Conservation (phyloP, 2,797 vertebrate genomes). For the Erpetoichthys calabaricus region DNA sequence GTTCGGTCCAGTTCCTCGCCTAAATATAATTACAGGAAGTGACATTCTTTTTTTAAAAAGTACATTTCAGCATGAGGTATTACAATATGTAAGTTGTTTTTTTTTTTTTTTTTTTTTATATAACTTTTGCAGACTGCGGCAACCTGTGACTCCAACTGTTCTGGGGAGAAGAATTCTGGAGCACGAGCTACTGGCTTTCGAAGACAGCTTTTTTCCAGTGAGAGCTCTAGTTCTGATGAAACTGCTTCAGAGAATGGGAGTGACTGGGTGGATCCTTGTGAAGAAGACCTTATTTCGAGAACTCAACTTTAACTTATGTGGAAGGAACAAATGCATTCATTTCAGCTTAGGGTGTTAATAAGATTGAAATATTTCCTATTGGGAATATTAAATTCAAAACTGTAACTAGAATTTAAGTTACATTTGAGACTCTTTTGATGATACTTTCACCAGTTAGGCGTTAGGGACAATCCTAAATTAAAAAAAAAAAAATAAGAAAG, state of each 20-base stretch:
- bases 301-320: conserved; percentile 58
- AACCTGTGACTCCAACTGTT: conserved; percentile 76
- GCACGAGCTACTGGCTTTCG: conserved; percentile 46
- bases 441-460: conserved; percentile 50
- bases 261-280: conserved; percentile 43
- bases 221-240: conserved; percentile 62
- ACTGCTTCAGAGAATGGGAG: conserved; percentile 48
- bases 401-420: conserved; percentile 57
- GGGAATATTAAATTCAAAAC: conserved; percentile 57
- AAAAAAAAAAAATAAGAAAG: conserved; percentile 15
- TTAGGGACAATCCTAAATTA: conserved; percentile 48
- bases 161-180: conserved; percentile 47
- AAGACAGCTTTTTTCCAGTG: conserved; percentile 50
- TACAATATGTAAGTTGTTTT: too few species aligned
- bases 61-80: too few species aligned
- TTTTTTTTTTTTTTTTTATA: conserved; percentile 24
- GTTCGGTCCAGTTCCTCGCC: too few species aligned
- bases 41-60: too few species aligned
- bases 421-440: conserved; percentile 37
- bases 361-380: conserved; percentile 49
- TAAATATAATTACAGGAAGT: too few species aligned
- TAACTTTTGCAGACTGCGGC: conserved; percentile 70
- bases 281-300: conserved; percentile 55
- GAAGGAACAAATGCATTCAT: conserved; percentile 34
- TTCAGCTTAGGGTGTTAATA: conserved; percentile 42